Conservation (phyloP, 2,797 vertebrate species). For the Xiphophorus birchmanni region DNA sequence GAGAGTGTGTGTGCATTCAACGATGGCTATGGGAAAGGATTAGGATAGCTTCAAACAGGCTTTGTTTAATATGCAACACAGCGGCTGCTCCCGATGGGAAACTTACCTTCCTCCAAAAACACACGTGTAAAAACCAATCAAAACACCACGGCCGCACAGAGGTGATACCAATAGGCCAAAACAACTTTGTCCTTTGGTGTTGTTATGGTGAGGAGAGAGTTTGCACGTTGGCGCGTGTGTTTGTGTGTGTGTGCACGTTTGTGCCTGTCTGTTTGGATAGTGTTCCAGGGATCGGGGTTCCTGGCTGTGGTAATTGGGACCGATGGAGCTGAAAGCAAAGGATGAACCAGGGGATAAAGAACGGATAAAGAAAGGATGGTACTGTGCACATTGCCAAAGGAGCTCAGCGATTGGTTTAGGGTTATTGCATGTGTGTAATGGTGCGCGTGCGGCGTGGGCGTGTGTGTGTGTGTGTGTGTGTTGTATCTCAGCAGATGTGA, state of each 20-base stretch:
- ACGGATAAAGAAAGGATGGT: constrained; percentile 71
- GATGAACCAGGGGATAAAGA: constrained; percentile 76
- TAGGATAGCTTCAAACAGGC: constrained; percentile 80
- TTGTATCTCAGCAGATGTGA: constrained; percentile 65
- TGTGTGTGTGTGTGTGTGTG: constrained; percentile 35
- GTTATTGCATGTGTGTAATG: constrained; percentile 30
- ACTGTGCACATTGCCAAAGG: constrained; percentile 70
- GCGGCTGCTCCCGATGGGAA: constrained; percentile 78
- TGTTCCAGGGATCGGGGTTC: constrained; percentile 66
- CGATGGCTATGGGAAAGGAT: constrained; percentile 81
- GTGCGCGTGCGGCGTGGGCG: constrained; percentile 28
- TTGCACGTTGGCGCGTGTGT: not conserved
- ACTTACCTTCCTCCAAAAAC: constrained; percentile 55
- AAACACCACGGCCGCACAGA: constrained; percentile 31
- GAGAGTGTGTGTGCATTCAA: constrained; percentile 59
- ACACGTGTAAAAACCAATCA: constrained; percentile 39
- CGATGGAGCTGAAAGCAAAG: constrained; percentile 77
- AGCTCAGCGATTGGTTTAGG: constrained; percentile 72
- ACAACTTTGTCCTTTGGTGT: constrained; percentile 47
- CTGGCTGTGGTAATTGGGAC: constrained; percentile 78
- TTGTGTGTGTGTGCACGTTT: constrained; percentile 21
- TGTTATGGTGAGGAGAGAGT: constrained; percentile 37
- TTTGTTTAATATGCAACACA: constrained; percentile 82
- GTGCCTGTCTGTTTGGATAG: constrained; percentile 32
- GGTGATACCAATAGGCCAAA: constrained; percentile 42